These are phyloP conservation scores for Ameiurus melas DNA, from an alignment of 2,113 vertebrate species.

Conservation along the genomic window DNA sequence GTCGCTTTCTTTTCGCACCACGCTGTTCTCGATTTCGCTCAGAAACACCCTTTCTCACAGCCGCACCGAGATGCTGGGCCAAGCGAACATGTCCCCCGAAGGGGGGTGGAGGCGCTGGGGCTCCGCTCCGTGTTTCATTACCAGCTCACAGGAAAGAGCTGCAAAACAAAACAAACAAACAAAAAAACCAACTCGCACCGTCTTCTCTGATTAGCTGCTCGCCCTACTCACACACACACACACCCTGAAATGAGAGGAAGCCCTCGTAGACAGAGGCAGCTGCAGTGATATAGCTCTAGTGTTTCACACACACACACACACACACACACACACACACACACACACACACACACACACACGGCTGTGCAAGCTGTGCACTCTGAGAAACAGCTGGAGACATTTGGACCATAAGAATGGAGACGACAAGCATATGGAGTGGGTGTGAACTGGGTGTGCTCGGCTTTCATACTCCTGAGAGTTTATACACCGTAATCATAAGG, in stretches of 20 bases:
- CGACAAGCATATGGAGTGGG: constrained; percentile 30
- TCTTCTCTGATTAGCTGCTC: neutral
- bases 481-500: neutral
- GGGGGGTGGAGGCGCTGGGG: neutral
- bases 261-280: constrained; percentile 46
- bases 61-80: neutral
- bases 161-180: neutral
- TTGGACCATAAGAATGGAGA: constrained; percentile 26
- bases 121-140: neutral
- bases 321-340: constrained; percentile 16
- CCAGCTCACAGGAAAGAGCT: neutral
- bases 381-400: constrained; percentile 58
- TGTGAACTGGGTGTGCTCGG: neutral
- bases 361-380: constrained; percentile 34
- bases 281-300: constrained; percentile 56
- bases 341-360: constrained; percentile 18
- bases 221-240: neutral
- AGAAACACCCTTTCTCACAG: neutral
- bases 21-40: neutral
- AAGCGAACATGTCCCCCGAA: neutral
- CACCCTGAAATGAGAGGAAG: neutral
- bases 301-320: constrained; percentile 26
- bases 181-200: no score
- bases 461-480: neutral
- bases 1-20: neutral